Percentiles rank a stretch among this genome's conserved stretches.
Conservation (phyloP, 2,797 vertebrate genomes). For the Scarus forsteni region DNA sequence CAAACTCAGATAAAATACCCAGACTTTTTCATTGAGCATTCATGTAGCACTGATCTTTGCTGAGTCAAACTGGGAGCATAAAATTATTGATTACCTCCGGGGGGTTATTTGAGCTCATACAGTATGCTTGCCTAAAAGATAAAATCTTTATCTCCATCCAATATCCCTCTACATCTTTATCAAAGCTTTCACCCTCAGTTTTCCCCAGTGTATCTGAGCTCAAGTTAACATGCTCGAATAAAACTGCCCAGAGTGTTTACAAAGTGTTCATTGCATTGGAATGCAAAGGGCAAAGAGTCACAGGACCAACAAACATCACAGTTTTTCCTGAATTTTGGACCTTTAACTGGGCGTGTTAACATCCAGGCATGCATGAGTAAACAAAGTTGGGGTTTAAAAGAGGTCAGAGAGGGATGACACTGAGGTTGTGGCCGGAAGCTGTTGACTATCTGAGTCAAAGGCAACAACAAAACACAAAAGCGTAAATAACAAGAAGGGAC, state of each 20-base stretch:
- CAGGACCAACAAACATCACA: slow-evolving; percentile 6
- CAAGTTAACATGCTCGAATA: background rate
- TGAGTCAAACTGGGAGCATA: slow-evolving; percentile 16
- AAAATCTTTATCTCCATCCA: slow-evolving; percentile 11
- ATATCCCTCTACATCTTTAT: background rate
- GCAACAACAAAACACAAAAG: background rate
- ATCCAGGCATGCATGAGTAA: slow-evolving; percentile 37
- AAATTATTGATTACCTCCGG: slow-evolving; percentile 27
- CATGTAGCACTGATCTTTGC: slow-evolving; percentile 23
- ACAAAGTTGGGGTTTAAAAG: slow-evolving; percentile 31
- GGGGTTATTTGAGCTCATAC: slow-evolving; percentile 14
- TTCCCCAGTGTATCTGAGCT: background rate
- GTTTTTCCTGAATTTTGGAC: slow-evolving; percentile 1
- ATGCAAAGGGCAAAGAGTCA: background rate
- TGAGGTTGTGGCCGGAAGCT: slow-evolving; percentile 30
- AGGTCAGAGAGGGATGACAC: slow-evolving; percentile 36
- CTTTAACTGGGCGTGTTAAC: slow-evolving; percentile 34
- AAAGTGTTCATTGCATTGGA: slow-evolving; percentile 6
- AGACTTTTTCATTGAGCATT: slow-evolving; percentile 17
- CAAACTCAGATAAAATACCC: background rate
- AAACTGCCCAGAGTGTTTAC: slow-evolving; percentile 7
- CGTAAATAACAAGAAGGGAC: background rate
- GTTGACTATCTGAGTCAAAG: slow-evolving; percentile 9
- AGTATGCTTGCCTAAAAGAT: slow-evolving; percentile 20
- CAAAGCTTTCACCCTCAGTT: slow-evolving; percentile 1